A percentile compares a stretch with the other conserved stretches of the same genome.
These are phyloP conservation scores for Pheosia tremula DNA, from an alignment of 2,888 invertebrate species.

Conservation along the genomic window DNA sequence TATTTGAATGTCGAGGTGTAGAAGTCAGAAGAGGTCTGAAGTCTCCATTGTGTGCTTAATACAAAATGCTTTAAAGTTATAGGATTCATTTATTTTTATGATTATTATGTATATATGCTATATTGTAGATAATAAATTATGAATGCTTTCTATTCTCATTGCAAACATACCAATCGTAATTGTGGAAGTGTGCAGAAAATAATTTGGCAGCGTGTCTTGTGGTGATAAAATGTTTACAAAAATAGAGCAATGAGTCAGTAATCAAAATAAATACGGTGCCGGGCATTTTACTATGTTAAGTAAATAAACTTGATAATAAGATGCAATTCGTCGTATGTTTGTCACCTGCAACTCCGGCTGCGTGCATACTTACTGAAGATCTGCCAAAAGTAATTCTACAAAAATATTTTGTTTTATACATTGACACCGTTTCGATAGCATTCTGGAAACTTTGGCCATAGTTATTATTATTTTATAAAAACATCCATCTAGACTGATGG, in stretches of 20 bases:
- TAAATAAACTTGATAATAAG: neutral
- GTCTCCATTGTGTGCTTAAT: too few species aligned
- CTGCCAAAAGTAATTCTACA: neutral
- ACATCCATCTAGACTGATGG: neutral
- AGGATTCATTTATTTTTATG: too few species aligned
- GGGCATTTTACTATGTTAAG: neutral
- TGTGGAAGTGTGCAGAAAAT: neutral
- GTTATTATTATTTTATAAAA: slow-evolving; percentile 8
- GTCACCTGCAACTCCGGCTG: neutral
- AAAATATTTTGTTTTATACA: neutral
- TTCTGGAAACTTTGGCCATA: slow-evolving; percentile 7
- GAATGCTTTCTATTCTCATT: too few species aligned
- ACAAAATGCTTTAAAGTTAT: too few species aligned
- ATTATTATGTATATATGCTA: too few species aligned
- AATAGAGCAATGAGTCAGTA: neutral
- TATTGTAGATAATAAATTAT: too few species aligned
- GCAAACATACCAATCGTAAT: neutral
- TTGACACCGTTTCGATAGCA: slow-evolving; percentile 1
- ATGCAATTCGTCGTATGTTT: too few species aligned
- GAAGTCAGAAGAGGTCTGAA: too few species aligned
- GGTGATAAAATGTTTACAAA: neutral
- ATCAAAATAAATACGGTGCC: neutral
- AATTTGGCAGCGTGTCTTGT: neutral
- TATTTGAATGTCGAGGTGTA: too few species aligned
- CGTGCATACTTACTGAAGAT: neutral